A percentile compares a stretch with the other conserved stretches of the same genome.
These are phyloP conservation scores for Drosophila stalkeri DNA, from an alignment of 2,888 invertebrate species.

Conservation along the genomic window DNA sequence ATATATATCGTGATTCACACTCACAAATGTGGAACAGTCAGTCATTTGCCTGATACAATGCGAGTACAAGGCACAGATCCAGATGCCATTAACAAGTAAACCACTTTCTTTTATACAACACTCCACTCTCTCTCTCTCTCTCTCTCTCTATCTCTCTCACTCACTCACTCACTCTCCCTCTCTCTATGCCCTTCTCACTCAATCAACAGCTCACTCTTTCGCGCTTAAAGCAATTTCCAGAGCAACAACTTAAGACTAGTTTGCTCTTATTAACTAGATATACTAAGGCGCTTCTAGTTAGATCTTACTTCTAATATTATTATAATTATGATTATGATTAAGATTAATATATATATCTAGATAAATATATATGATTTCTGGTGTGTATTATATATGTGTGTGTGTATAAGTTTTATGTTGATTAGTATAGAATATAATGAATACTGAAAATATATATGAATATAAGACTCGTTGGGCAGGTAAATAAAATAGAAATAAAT, in stretches of 20 bases:
- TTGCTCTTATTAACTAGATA: slow-evolving; percentile 22
- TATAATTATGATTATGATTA: slow-evolving; percentile 8
- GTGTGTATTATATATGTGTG: slow-evolving; percentile 9
- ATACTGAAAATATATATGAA: slow-evolving; percentile 9
- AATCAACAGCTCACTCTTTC: background rate
- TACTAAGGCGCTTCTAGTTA: slow-evolving; percentile 18
- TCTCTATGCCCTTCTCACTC: background rate
- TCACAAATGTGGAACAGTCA: slow-evolving; percentile 3
- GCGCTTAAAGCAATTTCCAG: slow-evolving; percentile 41
- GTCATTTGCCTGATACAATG: background rate
- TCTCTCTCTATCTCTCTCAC: background rate
- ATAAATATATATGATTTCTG: slow-evolving; percentile 1
- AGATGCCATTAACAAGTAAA: background rate
- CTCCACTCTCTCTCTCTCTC: background rate
- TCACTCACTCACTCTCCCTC: background rate
- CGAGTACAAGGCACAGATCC: background rate
- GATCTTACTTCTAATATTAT: background rate
- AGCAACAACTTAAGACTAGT: slow-evolving; percentile 29
- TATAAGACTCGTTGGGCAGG: slow-evolving; percentile 3
- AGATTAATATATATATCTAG: background rate
- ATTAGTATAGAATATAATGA: slow-evolving; percentile 25
- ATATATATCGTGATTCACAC: background rate
- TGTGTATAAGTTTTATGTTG: slow-evolving; percentile 5
- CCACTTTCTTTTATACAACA: slow-evolving; percentile 6
- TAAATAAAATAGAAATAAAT: background rate